Percentiles rank a stretch among this genome's conserved stretches.
phyloP scores from a whole-genome alignment of 2,797 vertebrate genomes.

The Spondyliosoma cantharus region DNA sequence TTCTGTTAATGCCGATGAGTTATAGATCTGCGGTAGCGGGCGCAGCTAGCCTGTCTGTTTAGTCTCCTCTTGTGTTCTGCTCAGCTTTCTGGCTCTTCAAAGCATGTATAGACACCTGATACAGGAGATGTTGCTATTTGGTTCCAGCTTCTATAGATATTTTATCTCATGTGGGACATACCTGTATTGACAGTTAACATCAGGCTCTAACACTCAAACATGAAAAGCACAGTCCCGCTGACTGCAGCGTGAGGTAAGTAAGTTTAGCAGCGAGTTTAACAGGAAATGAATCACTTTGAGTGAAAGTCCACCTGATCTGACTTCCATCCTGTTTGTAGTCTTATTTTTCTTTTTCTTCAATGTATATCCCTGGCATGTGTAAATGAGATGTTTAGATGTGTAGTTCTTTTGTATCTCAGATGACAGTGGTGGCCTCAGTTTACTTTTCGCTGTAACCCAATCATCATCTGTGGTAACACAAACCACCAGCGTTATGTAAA shows the following conservation, averaged over 20 bases:
- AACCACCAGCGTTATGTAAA: conserved; percentile 62
- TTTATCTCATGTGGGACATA: conserved; percentile 21
- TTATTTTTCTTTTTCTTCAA: neutral
- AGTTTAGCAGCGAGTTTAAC: neutral
- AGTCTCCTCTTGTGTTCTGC: conserved; percentile 26
- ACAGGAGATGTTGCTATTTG: conserved; percentile 25
- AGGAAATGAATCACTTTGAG: conserved; percentile 13
- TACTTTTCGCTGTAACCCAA: conserved; percentile 53
- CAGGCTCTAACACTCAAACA: neutral
- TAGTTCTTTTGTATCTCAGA: conserved; percentile 25
- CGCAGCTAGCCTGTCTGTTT: conserved; percentile 43
- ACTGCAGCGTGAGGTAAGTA: neutral
- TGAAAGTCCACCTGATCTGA: conserved; percentile 5
- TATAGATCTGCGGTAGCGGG: conserved; percentile 41
- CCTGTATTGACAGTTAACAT: conserved; percentile 13
- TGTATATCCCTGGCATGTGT: conserved; percentile 1
- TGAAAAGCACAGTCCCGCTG: neutral
- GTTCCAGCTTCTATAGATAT: conserved; percentile 9
- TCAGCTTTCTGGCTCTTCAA: conserved; percentile 13
- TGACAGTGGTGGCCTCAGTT: conserved; percentile 29
- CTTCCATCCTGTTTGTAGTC: neutral
- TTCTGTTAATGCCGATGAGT: conserved; percentile 2
- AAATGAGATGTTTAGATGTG: conserved; percentile 21
- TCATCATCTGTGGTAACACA: conserved; percentile 43
- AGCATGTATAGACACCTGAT: conserved; percentile 40